These are phyloP conservation scores for Littorina saxatilis DNA, from an alignment of 1,140 invertebrate genomes.

Conservation along the genomic window DNA sequence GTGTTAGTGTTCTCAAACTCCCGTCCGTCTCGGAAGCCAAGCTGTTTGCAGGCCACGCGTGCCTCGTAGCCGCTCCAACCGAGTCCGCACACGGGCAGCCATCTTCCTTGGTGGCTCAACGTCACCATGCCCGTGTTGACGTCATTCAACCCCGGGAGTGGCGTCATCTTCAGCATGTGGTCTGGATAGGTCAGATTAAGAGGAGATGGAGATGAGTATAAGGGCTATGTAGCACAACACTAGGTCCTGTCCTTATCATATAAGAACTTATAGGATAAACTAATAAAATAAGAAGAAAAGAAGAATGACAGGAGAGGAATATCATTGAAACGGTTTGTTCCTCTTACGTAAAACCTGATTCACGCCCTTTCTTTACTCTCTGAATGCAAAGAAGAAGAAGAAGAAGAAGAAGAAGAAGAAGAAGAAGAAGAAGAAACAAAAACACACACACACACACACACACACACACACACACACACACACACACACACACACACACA, in stretches of 20 bases:
- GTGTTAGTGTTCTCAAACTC: slow-evolving; percentile 14
- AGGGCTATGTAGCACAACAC: too few relatives aligned
- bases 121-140: slow-evolving; percentile 87
- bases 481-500: neutral
- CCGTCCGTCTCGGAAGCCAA: slow-evolving; percentile 52
- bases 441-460: neutral
- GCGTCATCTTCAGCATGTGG: slow-evolving; percentile 51
- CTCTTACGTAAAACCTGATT: too few relatives aligned
- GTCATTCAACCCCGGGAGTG: slow-evolving; percentile 41
- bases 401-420: neutral
- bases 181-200: too few relatives aligned
- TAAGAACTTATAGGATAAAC: too few relatives aligned
- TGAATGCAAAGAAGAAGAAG: too few relatives aligned
- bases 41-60: slow-evolving; percentile 83
- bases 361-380: too few relatives aligned
- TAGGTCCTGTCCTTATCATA: too few relatives aligned
- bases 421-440: neutral
- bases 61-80: slow-evolving; percentile 92
- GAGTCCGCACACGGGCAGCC: slow-evolving; percentile 94
- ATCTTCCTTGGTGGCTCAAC: slow-evolving; percentile 88
- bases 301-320: neutral
- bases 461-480: neutral
- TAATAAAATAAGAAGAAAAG: neutral
- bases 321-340: too few relatives aligned
- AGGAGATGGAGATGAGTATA: too few relatives aligned